Evolutionary conservation across 53 echinoderm and acorn worm species (phyloP).

Genomic region (Holothuria scabra): DNA sequence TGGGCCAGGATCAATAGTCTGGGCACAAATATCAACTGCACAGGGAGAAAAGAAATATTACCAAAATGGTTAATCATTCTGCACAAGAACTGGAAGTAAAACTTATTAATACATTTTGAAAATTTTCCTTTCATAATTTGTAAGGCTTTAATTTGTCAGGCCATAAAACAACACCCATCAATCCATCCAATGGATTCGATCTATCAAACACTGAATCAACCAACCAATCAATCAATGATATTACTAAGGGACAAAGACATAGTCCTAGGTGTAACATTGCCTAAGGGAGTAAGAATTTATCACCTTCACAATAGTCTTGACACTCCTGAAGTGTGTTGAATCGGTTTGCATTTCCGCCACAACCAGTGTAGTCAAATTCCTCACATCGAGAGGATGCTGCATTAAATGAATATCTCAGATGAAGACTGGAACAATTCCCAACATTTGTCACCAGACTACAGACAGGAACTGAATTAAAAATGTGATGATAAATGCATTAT

Average conservation of each 20-base stretch:
- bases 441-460: not conserved
- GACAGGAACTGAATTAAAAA: not conserved
- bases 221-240: no score
- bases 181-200: no score
- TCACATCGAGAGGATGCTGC: slow-evolving; percentile 57
- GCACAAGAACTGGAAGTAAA: slow-evolving; percentile 72
- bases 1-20: not conserved
- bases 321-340: slow-evolving; percentile 67
- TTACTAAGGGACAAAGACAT: no score
- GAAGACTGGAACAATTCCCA: not conserved
- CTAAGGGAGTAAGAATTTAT: no score
- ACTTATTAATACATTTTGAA: slow-evolving; percentile 73
- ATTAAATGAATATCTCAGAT: slow-evolving; percentile 45
- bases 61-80: slow-evolving; percentile 71
- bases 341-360: slow-evolving; percentile 73
- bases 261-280: no score
- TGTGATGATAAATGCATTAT: not conserved
- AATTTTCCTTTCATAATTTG: no score
- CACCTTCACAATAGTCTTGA: slow-evolving; percentile 59
- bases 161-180: no score
- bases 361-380: slow-evolving; percentile 73
- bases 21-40: not conserved
- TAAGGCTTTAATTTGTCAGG: no score
- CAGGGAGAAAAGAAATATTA: not conserved
- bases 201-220: no score